phyloP scores from a whole-genome alignment of 2,888 invertebrate species.

The Drosophila limbata region DNA sequence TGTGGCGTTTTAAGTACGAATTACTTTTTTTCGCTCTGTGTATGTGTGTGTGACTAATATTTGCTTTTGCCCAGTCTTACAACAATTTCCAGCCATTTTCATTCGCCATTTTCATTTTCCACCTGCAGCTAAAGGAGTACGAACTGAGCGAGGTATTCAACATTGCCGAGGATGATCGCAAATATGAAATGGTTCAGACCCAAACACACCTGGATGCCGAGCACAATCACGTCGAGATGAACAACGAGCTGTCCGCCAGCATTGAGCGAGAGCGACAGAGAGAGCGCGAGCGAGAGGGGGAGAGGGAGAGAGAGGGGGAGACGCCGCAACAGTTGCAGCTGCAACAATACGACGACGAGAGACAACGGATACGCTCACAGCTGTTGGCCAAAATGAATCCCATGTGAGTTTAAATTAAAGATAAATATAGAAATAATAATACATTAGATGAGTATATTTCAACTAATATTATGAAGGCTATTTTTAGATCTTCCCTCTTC shows the following conservation, averaged over 20 bases:
- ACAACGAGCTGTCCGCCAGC: slow-evolving; percentile 91
- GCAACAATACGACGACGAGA: slow-evolving; percentile 86
- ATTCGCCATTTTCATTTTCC: slow-evolving; percentile 6
- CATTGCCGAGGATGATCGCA: slow-evolving; percentile 91
- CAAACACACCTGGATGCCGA: slow-evolving; percentile 85
- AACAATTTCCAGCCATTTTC: slow-evolving; percentile 13
- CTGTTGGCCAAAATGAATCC: slow-evolving; percentile 85
- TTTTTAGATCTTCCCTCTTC: neutral
- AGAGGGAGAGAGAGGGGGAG: slow-evolving; percentile 33
- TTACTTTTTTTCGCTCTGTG: too few relatives aligned
- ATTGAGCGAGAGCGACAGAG: slow-evolving; percentile 92
- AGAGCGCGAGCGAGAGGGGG: slow-evolving; percentile 86
- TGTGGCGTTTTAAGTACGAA: too few relatives aligned
- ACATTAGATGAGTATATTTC: neutral
- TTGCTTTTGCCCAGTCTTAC: slow-evolving; percentile 38
- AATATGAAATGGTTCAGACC: slow-evolving; percentile 89
- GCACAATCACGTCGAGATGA: slow-evolving; percentile 88
- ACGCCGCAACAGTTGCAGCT: slow-evolving; percentile 47
- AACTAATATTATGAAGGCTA: too few relatives aligned
- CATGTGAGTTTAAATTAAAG: slow-evolving; percentile 78
- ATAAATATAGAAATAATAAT: neutral
- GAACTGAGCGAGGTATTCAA: slow-evolving; percentile 95
- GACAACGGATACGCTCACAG: slow-evolving; percentile 85
- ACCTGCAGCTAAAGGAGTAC: slow-evolving; percentile 92
- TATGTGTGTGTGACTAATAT: slow-evolving; percentile 43